Evolutionary conservation across 2,797 vertebrate species (phyloP), one percentile per base, ranked within the genome.

Genomic region (Pterois miles): DNA sequence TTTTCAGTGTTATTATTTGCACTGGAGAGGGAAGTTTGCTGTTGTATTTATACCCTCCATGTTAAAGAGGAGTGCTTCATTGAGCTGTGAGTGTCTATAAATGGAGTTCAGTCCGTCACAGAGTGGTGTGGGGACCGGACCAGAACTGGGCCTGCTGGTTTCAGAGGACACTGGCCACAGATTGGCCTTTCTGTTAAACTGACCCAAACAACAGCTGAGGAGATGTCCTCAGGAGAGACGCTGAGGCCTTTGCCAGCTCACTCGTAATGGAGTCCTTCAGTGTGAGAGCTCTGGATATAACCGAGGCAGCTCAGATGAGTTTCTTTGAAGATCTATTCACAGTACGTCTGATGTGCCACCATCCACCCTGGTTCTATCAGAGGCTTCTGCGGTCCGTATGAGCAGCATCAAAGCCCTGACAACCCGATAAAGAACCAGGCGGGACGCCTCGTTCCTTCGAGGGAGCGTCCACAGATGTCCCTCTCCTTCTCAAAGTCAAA

Each of bases 191-290:
- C 79, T 29, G 59, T 78, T 57, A 63, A 74, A 86, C 18, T 83
- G 86, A 90, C 85, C 80, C 81, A 81, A 82, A 86, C 86, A 85
- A 68, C 85, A 79, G 83, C 85, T 88, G 88, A 86, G 43, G 65
- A 71, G 74, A 40, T 25, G 53, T 84, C 81, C 75, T 78, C 67
- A 4, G 71, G 79, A 71, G 27, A 65, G 53, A 77, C 65, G n/a
- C n/a, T 4, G 22, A 65, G 46, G 64, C 33, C 16, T 27, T 67
- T 76, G 68, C 67, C 71, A 68, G 72, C 80, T 78, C 68, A 1
- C 31, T 68, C 78, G 14, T 53, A 20, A 1, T 2, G 4, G 25
- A 20, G 76, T 59, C 68, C 67, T 65, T 68, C 71, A 66, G 71
- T 11, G 9, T 1, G 56, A 63, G 58, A 70, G 63, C 62, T 2